phyloP scores from a whole-genome alignment of 1,140 invertebrate species.

The Campoletis sonorensis region DNA sequence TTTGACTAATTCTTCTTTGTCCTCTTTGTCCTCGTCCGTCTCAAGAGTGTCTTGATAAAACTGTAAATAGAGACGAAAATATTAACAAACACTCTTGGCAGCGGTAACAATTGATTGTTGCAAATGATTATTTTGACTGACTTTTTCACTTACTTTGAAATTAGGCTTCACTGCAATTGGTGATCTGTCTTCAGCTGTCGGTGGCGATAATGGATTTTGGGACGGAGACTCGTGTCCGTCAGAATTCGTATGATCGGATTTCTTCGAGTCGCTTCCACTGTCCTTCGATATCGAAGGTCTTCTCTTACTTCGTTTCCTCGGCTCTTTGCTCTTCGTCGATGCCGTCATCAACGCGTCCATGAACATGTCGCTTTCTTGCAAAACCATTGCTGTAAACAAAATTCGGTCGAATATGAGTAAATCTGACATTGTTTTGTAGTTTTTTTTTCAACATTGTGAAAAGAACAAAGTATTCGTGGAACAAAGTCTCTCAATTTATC shows the following conservation, averaged over 20 bases:
- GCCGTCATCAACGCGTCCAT: constrained; percentile 90
- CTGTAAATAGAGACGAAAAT: constrained; percentile 70
- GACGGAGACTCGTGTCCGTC: constrained; percentile 64
- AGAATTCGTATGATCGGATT: constrained; percentile 70
- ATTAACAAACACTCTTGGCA: constrained; percentile 30
- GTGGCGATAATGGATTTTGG: constrained; percentile 68
- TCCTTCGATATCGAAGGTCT: constrained; percentile 82
- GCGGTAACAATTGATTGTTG: constrained; percentile 16
- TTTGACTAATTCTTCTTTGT: constrained; percentile 63
- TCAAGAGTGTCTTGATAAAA: constrained; percentile 96
- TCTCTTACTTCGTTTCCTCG: constrained; percentile 84
- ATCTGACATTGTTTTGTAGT: not conserved
- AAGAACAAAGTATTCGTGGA: not conserved
- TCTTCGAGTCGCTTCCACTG: constrained; percentile 75
- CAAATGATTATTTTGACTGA: constrained; percentile 25
- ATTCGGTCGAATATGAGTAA: constrained; percentile 27
- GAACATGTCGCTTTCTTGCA: constrained; percentile 94
- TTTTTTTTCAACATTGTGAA: not conserved
- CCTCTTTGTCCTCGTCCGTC: constrained; percentile 79
- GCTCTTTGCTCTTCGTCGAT: constrained; percentile 85
- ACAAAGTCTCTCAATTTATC: constrained; percentile 12
- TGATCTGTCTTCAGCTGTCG: constrained; percentile 78
- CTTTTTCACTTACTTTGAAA: constrained; percentile 72
- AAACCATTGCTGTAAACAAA: constrained; percentile 81
- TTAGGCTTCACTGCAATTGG: constrained; percentile 75